Base-by-base conservation (phyloP, 2,888 invertebrate genomes). In the Tachina lurida region DNA sequence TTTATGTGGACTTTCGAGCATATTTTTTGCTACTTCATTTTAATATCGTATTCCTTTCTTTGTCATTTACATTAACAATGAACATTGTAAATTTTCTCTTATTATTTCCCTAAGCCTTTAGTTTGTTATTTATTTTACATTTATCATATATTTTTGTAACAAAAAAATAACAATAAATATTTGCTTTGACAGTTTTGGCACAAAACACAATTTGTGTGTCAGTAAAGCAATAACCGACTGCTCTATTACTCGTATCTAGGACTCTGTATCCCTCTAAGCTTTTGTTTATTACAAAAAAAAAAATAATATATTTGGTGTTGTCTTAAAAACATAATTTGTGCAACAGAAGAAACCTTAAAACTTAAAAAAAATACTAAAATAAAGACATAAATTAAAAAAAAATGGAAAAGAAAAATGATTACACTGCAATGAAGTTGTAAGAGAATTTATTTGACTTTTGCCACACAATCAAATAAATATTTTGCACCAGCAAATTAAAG, bases 291-390 rank as follows among this genome's bases (percentile, higher is more conserved):
- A n/a, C n/a, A n/a, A n/a, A n/a, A n/a, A 31, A 1, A 17, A n/a
- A 58, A 17, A n/a, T 49, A 65, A 65, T 60, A 43, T 43, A 3
- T 60, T 41, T 39, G 17, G 5, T 45, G 31, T 56, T 45, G 31
- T 56, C 22, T 3, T 5, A 0, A 31, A 31, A 31, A 31, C 31
- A 49, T 31, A 68, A 70, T 31, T 75, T 76, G 75, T 77, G 54
- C 71, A 80, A 73, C 60, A 52, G 54, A 81, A 52, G 54, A 81
- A 81, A 84, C 76, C 84, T 79, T 79, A 79, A 84, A 84, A 84
- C 84, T 73, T 79, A 17, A 63, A 77, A 81, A 31, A 81, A 13
- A 56, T 39, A n/a, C n/a, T n/a, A 62, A 31, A 73, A 68, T 68
- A 68, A 68, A 74, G 56, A 47, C 47, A 70, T 78, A 47, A 83